Evolutionary conservation across 1,140 invertebrate species (phyloP), one percentile per base, ranked within the genome.

Genomic region (Grapholita molesta): DNA sequence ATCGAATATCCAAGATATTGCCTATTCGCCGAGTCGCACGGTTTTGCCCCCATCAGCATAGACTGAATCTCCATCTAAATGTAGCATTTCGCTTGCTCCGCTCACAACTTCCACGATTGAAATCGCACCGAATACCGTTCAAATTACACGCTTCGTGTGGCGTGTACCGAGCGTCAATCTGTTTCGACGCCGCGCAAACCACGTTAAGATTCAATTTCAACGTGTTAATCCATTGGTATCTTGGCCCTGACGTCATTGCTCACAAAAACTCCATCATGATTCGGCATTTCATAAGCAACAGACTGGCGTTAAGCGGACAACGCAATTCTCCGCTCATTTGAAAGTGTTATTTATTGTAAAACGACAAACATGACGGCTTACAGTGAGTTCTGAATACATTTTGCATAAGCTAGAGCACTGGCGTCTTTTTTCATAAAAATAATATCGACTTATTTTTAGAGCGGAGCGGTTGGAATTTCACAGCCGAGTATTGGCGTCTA

Each of bases 1-100:
- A 61, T 61, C 25, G 55, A 61, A 61, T 61, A 25, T 61, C 55
- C 55, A 61, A 32, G 55, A 61, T 61, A 61, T 61, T 32, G 55
- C 55, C 55, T 12, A 28, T 61, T 61, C 25, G 24, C 24, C 55
- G 55, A 30, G 55, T 25, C 55, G 21, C 55, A 61, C 30, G 25
- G 55, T 61, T 61, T 61, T 61, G 55, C 55, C 55, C 25, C 55
- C 24, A 61, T 61, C 55, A 61, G 55, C 55, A 61, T 15, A 61
- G 55, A 28, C 55, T 25, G 55, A 61, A 61, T 61, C 25, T 61
- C 55, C 55, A 61, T 61, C 25, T 61, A 30, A 61, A 61, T 61
- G 55, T 61, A 61, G 55, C 24, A 30, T 32, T 61, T 61, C 55
- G 55, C n/a, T 61, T 28, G 25, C n/a, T 30, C 24, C 55, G 55